Percentiles rank a stretch among this genome's conserved stretches.
Conservation (phyloP, 1,140 invertebrate species). For the Drosophila lacteicornis region DNA sequence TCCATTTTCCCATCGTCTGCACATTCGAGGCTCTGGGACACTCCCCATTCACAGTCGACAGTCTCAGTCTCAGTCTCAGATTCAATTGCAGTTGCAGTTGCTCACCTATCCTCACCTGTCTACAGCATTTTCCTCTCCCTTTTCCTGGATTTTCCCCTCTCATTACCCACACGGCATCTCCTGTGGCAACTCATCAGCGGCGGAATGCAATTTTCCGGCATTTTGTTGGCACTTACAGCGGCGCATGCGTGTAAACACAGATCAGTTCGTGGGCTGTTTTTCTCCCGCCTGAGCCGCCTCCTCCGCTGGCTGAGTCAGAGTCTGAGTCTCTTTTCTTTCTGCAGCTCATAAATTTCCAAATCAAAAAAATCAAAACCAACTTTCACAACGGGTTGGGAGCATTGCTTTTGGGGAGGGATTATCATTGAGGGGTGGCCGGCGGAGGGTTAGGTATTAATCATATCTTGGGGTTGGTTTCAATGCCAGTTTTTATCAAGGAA, state of each 20-base stretch:
- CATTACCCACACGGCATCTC: constrained; percentile 36
- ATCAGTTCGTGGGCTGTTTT: constrained; percentile 37
- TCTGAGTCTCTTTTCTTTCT: constrained; percentile 14
- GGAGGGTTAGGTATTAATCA: constrained; percentile 1
- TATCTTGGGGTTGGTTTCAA: neutral
- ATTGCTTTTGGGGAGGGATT: constrained; percentile 10
- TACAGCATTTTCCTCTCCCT: neutral
- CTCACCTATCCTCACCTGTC: neutral
- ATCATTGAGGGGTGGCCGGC: constrained; percentile 5
- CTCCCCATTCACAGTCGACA: constrained; percentile 20
- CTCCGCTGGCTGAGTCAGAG: neutral
- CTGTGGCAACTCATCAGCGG: constrained; percentile 63
- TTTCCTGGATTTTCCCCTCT: neutral
- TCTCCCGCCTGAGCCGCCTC: neutral
- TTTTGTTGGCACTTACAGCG: constrained; percentile 62
- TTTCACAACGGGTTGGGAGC: constrained; percentile 51
- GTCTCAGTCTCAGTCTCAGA: neutral
- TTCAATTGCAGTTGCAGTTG: neutral
- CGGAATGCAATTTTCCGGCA: constrained; percentile 59
- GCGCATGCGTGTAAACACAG: constrained; percentile 50
- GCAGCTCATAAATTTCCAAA: constrained; percentile 55
- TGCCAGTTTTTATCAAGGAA: neutral
- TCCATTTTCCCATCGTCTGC: constrained; percentile 34
- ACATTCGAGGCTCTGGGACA: constrained; percentile 15
- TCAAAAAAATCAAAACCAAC: constrained; percentile 34